A percentile compares a stretch with the other conserved stretches of the same genome.
Conservation (phyloP, 2,888 invertebrate genomes). For the Aethes cnicana region DNA sequence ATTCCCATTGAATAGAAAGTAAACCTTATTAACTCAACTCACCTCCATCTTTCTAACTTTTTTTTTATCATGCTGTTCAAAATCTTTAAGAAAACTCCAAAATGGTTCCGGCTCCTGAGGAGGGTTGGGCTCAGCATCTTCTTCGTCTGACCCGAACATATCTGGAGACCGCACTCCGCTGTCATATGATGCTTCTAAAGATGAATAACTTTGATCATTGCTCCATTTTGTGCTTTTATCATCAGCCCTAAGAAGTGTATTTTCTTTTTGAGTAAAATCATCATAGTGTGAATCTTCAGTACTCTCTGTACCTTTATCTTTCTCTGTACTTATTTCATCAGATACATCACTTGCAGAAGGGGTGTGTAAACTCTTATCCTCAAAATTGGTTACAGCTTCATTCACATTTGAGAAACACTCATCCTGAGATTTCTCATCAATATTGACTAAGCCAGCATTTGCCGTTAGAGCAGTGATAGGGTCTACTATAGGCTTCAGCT, state of each 20-base stretch:
- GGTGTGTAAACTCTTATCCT: constrained; percentile 36
- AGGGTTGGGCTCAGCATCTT: constrained; percentile 58
- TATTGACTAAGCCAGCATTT: constrained; percentile 44
- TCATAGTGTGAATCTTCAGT: constrained; percentile 64
- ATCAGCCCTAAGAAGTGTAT: constrained; percentile 45
- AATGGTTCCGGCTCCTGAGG: constrained; percentile 51
- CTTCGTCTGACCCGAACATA: constrained; percentile 84
- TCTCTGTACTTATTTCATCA: constrained; percentile 40
- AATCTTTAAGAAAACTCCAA: constrained; percentile 66
- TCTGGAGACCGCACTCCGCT: constrained; percentile 84
- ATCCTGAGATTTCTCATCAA: constrained; percentile 49
- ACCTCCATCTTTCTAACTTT: constrained; percentile 71
- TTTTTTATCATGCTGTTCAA: constrained; percentile 66
- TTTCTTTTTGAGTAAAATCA: constrained; percentile 50
- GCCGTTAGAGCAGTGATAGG: constrained; percentile 66
- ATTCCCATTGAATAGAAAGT: too few relatives aligned
- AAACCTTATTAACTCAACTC: too few relatives aligned
- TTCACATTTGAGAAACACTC: constrained; percentile 36
- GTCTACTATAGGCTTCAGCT: constrained; percentile 72
- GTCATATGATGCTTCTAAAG: constrained; percentile 72
- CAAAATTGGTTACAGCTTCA: constrained; percentile 38
- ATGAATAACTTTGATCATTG: constrained; percentile 69
- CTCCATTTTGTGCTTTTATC: constrained; percentile 62
- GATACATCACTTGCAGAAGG: constrained; percentile 30
- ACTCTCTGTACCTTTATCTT: constrained; percentile 57